Evolutionary conservation across 2,797 vertebrate genomes (phyloP).

Genomic region (Peromyscus melanophrys): DNA sequence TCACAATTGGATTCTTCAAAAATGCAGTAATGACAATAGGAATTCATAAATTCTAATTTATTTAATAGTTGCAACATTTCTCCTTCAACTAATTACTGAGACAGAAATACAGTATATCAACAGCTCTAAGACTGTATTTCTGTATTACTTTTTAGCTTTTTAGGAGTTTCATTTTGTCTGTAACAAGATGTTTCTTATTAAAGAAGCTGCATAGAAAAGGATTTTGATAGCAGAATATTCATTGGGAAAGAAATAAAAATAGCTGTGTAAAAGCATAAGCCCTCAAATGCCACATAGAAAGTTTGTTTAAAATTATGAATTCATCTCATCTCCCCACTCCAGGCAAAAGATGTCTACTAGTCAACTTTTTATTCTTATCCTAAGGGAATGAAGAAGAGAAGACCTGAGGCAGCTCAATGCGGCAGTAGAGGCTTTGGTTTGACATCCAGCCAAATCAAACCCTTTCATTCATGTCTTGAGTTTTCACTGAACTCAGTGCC

Average conservation of each 20-base stretch:
- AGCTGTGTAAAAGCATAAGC: not conserved
- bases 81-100: conserved; percentile 77
- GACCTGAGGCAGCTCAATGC: not conserved
- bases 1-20: conserved; percentile 40
- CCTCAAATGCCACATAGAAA: conserved; percentile 28
- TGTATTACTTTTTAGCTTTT: conserved; percentile 29
- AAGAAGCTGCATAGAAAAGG: not conserved
- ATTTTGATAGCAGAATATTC: conserved; percentile 52
- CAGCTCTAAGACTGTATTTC: conserved; percentile 76
- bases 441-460: conserved; percentile 59
- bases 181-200: conserved; percentile 35
- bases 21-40: conserved; percentile 62
- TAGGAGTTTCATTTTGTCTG: conserved; percentile 6
- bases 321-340: not conserved
- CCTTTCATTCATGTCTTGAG: conserved; percentile 69
- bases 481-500: conserved; percentile 43
- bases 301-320: conserved; percentile 47
- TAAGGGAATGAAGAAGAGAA: not conserved
- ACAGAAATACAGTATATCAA: conserved; percentile 66
- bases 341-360: not conserved
- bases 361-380: not conserved
- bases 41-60: conserved; percentile 77
- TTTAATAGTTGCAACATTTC: conserved; percentile 75
- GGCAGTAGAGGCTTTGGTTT: conserved; percentile 3
- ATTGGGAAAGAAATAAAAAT: not conserved